These are phyloP conservation scores for Hoplias malabaricus DNA, from an alignment of 2,113 vertebrate genomes.

Conservation along the genomic window DNA sequence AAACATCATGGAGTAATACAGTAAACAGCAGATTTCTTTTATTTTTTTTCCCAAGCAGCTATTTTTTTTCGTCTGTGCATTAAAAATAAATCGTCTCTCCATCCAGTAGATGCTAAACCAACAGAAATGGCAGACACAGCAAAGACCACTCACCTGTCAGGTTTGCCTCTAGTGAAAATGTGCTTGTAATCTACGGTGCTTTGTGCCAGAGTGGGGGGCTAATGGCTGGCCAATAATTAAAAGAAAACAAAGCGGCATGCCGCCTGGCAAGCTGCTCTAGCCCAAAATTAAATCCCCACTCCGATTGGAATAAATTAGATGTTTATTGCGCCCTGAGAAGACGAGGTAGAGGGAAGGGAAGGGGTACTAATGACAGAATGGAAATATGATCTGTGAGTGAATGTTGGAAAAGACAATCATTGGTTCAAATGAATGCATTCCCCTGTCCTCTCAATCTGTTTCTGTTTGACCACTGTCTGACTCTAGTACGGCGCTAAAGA, in stretches of 20 bases:
- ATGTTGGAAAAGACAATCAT: constrained; percentile 46
- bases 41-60: constrained; percentile 21
- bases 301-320: constrained; percentile 59
- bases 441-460: constrained; percentile 48
- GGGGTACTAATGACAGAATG: constrained; percentile 23
- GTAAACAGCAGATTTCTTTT: neutral
- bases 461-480: constrained; percentile 51
- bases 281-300: constrained; percentile 59
- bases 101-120: constrained; percentile 52
- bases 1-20: neutral
- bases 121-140: constrained; percentile 49
- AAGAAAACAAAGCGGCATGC: constrained; percentile 54
- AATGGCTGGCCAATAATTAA: constrained; percentile 60
- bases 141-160: constrained; percentile 54
- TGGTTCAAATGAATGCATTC: constrained; percentile 51
- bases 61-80: neutral
- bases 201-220: constrained; percentile 43
- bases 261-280: constrained; percentile 43
- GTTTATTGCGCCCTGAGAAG: constrained; percentile 48
- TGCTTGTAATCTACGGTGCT: constrained; percentile 50
- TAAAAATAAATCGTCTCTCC: constrained; percentile 44
- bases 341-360: neutral
- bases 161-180: constrained; percentile 47
- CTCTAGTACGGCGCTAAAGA: constrained; percentile 41
- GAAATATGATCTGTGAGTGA: constrained; percentile 47